Evolutionary conservation across 2,888 invertebrate genomes (phyloP).

Genomic region (Drosophila kanekoi): DNA sequence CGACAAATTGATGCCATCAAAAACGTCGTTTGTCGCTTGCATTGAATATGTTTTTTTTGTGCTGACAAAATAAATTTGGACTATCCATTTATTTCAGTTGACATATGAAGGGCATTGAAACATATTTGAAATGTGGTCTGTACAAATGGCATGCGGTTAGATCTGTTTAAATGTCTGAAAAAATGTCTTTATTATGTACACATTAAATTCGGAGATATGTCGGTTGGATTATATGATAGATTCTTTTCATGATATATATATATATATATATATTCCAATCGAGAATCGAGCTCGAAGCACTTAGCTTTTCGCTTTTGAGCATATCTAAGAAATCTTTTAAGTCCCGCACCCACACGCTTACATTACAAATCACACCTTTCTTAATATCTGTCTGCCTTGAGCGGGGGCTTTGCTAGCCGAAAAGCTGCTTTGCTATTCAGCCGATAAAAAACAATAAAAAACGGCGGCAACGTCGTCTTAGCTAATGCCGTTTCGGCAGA

Average conservation of each 20-base stretch:
- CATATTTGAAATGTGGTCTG: neutral
- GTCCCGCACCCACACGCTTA: neutral
- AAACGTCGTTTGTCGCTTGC: neutral
- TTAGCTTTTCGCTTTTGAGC: too few relatives aligned
- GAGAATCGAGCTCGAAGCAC: too few relatives aligned
- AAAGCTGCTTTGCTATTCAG: constrained; percentile 28
- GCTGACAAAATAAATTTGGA: neutral
- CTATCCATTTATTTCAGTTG: neutral
- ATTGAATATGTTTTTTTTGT: neutral
- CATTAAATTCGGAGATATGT: too few relatives aligned
- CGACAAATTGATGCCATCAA: constrained; percentile 3
- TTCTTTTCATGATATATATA: too few relatives aligned
- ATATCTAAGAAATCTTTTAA: neutral
- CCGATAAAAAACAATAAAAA: constrained; percentile 61
- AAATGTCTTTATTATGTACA: too few relatives aligned
- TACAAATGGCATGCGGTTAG: neutral
- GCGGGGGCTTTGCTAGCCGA: neutral
- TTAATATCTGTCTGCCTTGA: constrained; percentile 1
- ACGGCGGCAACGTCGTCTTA: constrained; percentile 15
- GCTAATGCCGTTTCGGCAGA: constrained; percentile 40
- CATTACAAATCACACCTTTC: constrained; percentile 9
- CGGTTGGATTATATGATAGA: too few relatives aligned
- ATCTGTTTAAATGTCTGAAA: too few relatives aligned
- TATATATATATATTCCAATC: too few relatives aligned
- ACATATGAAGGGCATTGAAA: neutral